Evolutionary conservation across 2,797 vertebrate species (phyloP), one percentile per base, ranked within the genome.

Genomic region (Acanthopagrus latus): DNA sequence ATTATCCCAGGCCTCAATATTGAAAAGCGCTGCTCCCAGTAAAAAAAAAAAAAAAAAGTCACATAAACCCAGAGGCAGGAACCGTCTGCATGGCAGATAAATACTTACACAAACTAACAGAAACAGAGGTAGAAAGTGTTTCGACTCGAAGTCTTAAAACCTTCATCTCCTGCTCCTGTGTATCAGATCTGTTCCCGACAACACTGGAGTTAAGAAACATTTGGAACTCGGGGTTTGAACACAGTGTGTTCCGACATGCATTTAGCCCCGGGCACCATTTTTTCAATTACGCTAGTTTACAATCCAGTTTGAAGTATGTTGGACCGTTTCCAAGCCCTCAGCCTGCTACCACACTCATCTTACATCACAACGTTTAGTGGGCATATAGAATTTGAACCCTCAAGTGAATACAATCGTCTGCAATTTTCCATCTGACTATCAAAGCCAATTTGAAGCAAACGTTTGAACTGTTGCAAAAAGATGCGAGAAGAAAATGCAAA

Each of bases 1-100:
- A 86, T 64, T 46, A 63, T 86, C 84, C 71, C 41, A 58, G 64
- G 60, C 70, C 71, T 80, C 79, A 25, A 21, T 60, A 83, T 64
- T 78, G 59, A 84, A 87, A 33, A 79, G 82, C 73, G 52, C 50
- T 33, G 5, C 71, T 81, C 60, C 62, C 74, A 60, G 54, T 69
- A 50, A 78, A n/a, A n/a, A n/a, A n/a, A n/a, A n/a, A n/a, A n/a
- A n/a, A n/a, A n/a, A n/a, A 71, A 82, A 75, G 57, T 46, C 74
- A 47, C 21, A 71, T 62, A 62, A 83, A 82, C 44, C 76, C 60
- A 78, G 76, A 85, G 82, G 74, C 41, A 74, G 67, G 54, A 50
- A 33, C 7, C 27, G 27, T 67, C 75, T 76, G 71, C 55, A 71
- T 47, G 56, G 54, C 72, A 68, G 69, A 25, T 17, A 67, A 67